A percentile compares a stretch with the other conserved stretches of the same genome.
phyloP scores from a whole-genome alignment of 2,113 vertebrate species.

The Melanerpes formicivorus region DNA sequence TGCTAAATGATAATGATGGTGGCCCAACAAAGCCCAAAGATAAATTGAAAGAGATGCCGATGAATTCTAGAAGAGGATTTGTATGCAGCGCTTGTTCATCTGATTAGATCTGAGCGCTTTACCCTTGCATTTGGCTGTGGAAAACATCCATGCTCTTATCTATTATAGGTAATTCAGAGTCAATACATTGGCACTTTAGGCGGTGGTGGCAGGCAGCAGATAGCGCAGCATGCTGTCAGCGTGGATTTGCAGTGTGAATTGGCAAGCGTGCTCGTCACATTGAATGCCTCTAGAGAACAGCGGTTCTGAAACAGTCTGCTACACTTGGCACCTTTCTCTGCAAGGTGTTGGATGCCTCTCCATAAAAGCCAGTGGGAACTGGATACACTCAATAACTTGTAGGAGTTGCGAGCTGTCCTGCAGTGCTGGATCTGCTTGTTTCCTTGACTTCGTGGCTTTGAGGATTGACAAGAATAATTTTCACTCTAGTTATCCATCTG shows the following conservation, averaged over 20 bases:
- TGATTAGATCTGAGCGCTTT: not conserved
- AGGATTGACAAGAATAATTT: not conserved
- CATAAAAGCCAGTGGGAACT: slow-evolving; percentile 13
- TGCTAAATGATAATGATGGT: not conserved
- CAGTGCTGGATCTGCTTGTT: not conserved
- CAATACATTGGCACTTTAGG: not conserved
- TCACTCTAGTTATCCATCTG: not conserved
- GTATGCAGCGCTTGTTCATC: not conserved
- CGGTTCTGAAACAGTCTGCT: slow-evolving; percentile 29
- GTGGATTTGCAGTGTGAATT: slow-evolving; percentile 42
- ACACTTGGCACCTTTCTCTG: slow-evolving; percentile 17
- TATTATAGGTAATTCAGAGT: not conserved
- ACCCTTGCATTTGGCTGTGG: not conserved
- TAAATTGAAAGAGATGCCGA: not conserved
- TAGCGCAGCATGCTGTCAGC: slow-evolving; percentile 11
- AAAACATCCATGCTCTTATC: not conserved
- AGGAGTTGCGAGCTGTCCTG: slow-evolving; percentile 11
- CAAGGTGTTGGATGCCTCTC: slow-evolving; percentile 47
- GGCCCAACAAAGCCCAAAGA: not conserved
- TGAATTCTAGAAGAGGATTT: not conserved
- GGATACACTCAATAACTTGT: slow-evolving; percentile 5
- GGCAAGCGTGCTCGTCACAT: not conserved
- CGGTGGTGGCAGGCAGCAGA: not conserved
- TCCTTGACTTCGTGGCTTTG: not conserved
- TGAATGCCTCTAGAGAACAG: slow-evolving; percentile 43